Evolutionary conservation across 2,888 invertebrate species (phyloP), one percentile per base, ranked within the genome.

Genomic region (Orchesella flavescens): DNA sequence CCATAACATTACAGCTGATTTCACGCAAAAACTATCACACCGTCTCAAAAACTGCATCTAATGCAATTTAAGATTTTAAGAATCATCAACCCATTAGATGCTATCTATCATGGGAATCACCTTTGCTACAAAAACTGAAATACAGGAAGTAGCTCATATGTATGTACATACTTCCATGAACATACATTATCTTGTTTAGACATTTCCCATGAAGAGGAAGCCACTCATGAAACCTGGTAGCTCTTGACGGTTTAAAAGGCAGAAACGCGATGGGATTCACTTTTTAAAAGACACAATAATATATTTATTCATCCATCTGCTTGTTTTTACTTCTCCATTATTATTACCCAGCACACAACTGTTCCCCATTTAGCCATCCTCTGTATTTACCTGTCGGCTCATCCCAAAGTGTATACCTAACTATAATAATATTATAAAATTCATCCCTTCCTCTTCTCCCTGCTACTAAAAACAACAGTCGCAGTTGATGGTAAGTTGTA

Each of bases 131-230:
- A 49, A 43, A 21, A 21, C 13, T 21, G 59, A 23, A 17, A 59
- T 24, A 43, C 78, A 69, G 71, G 78, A 78, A 78, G 63, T 71
- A 63, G n/a, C 34, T 49, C n/a, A 57, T 34, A 34, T 7, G 34
- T 34, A 34, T n/a, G 34, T 34, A n/a, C n/a, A n/a, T 53, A 46
- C 23, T 68, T 77, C 78, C 78, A 78, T 69, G 78, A 69, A 71
- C 69, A 71, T 61, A 71, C 34, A 57, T 71, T 21, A 61, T 61
- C 61, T 15, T 24, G 24, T 61, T 61, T 24, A 61, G 24, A 61
- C 5, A 24, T 24, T 61, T 61, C 61, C 61, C 61, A 61, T 61
- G 61, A 61, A 61, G 24, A 61, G 21, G n/a, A 10, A 17, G 12
- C 13, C 61, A 5, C 13, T n/a, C 19, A 19, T 61, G 23, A 24